Percentiles rank a stretch among this genome's conserved stretches.
These are phyloP conservation scores for Falco novaeseelandiae DNA, from an alignment of 2,797 vertebrate genomes.

Conservation along the genomic window DNA sequence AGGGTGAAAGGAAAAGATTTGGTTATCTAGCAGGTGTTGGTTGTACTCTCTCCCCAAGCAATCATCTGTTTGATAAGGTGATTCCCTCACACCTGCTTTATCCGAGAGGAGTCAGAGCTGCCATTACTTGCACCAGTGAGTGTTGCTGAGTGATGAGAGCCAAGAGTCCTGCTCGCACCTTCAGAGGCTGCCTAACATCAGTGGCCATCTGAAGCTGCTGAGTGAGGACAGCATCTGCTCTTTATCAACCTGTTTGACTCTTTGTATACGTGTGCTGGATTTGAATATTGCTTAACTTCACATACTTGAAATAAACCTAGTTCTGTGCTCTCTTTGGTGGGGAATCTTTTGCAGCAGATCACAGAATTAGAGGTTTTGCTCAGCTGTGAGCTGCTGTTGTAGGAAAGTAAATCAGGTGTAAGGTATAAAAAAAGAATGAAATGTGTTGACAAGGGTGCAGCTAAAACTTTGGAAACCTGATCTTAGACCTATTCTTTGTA, in stretches of 20 bases:
- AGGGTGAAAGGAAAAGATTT: neutral
- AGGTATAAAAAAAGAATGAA: neutral
- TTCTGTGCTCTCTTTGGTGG: neutral
- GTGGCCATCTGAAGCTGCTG: neutral
- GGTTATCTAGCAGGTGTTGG: neutral
- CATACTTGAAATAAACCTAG: neutral
- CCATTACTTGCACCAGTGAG: rapidly evolving
- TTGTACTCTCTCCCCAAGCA: neutral
- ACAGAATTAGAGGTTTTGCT: neutral
- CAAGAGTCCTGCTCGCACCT: neutral
- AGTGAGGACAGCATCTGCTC: neutral
- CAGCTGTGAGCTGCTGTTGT: neutral
- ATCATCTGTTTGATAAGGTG: neutral
- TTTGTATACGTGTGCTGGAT: neutral
- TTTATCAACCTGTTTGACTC: neutral
- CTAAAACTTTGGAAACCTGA: neutral
- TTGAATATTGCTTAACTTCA: neutral
- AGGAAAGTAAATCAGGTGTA: neutral
- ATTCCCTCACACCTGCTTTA: neutral
- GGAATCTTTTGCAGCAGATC: neutral
- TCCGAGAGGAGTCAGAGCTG: neutral
- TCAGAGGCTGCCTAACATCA: neutral
- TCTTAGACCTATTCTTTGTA: neutral
- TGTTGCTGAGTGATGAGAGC: neutral
- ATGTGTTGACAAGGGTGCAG: neutral